These are phyloP conservation scores for Lytechinus variegatus DNA, from an alignment of 35 echinoderm and acorn worm genomes.

Conservation along the genomic window DNA sequence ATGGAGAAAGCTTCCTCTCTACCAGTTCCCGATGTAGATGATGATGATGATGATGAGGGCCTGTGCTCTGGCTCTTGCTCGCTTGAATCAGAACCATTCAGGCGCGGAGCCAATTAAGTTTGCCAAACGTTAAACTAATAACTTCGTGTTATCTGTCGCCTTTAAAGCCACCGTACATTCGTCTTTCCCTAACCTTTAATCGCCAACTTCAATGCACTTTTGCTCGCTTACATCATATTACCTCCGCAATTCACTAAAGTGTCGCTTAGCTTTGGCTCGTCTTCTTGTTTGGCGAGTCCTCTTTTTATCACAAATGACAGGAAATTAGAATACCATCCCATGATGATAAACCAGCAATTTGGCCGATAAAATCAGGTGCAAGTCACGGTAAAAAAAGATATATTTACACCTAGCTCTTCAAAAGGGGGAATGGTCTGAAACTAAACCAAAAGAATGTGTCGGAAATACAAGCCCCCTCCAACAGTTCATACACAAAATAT, in stretches of 20 bases:
- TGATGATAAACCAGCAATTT: background rate
- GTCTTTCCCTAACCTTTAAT: background rate
- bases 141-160: conserved; percentile 47
- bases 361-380: background rate
- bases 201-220: background rate
- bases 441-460: too few species aligned
- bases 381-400: background rate
- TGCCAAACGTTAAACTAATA: conserved; percentile 57
- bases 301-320: background rate
- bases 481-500: too few species aligned
- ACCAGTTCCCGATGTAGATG: background rate
- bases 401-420: too few species aligned
- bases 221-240: background rate
- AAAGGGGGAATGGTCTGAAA: too few species aligned
- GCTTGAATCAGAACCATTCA: conserved; percentile 7
- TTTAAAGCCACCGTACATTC: conserved; percentile 36
- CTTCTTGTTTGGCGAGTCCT: background rate
- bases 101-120: conserved; percentile 52
- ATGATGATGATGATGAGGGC: conserved; percentile 31
- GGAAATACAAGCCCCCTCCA: too few species aligned
- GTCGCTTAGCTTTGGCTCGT: background rate
- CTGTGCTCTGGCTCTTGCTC: conserved; percentile 26
- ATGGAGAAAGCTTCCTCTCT: background rate
- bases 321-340: background rate
- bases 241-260: background rate